A percentile compares a stretch with the other conserved stretches of the same genome.
Conservation (phyloP, 2,888 invertebrate species). For the Nomada fucata region DNA sequence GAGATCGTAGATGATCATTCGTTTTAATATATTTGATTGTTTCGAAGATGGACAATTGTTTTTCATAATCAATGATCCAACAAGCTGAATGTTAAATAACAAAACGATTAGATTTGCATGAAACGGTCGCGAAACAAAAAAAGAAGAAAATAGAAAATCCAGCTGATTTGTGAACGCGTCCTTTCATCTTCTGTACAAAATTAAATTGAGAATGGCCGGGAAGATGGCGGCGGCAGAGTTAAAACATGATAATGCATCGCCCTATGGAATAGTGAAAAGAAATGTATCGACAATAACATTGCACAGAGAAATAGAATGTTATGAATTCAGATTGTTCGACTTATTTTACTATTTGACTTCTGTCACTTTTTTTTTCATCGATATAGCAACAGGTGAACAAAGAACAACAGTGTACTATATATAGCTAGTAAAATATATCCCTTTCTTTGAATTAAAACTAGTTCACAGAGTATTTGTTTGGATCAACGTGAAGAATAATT, state of each 20-base stretch:
- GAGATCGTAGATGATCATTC: no score
- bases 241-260: constrained; percentile 69
- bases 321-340: constrained; percentile 70
- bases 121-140: not conserved
- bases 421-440: constrained; percentile 6
- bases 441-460: constrained; percentile 4
- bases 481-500: not conserved
- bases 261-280: constrained; percentile 65
- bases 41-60: no score
- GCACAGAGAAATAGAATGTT: constrained; percentile 68
- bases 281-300: constrained; percentile 59
- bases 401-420: constrained; percentile 33
- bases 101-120: not conserved
- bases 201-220: constrained; percentile 66
- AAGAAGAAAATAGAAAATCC: not conserved
- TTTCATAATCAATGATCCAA: no score
- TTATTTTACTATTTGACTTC: constrained; percentile 84
- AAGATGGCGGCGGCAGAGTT: constrained; percentile 76
- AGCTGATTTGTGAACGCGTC: constrained; percentile 41
- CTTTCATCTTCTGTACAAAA: constrained; percentile 43
- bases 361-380: constrained; percentile 86
- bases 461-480: not conserved
- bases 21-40: no score
- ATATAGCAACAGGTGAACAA: constrained; percentile 86
- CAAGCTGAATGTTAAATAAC: no score